Evolutionary conservation across 2,888 invertebrate genomes (phyloP), one percentile per base, ranked within the genome.

Genomic region (Teinopalpus imperialis): DNA sequence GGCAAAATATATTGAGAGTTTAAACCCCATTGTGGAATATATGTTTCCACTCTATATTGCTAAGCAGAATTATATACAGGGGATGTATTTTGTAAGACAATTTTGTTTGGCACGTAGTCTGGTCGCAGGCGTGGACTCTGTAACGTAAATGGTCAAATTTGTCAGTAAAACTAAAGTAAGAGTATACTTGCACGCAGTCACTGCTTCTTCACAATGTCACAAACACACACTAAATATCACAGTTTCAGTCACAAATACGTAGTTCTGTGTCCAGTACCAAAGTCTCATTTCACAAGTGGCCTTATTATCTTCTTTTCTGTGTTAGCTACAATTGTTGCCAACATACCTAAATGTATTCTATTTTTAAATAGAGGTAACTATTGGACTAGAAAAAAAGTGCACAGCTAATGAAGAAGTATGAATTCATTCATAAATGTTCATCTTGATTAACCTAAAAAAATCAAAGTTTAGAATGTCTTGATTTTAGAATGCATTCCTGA

Each of bases 61-160:
- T 24, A 26, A 32, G 34, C 0, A 35, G 20, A 18, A 10, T 14
- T 24, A 44, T 44, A 10, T 12, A 46, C 46, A 40, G 16, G 10
- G 40, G 23, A 23, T 34, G 40, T 40, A 43, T 32, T 47, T 40
- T 40, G 36, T 41, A 41, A 29, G 23, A 45, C 44, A 47, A 40
- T 51, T 56, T 57, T 52, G 54, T 78, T 82, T 81, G 81, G 77
- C 81, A 75, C 81, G 80, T 49, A 55, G 63, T 66, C 75, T 66
- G 63, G 65, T 66, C 53, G 66, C 77, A 50, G 72, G 64, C 70
- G 74, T 52, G 51, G 69, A 59, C 65, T 85, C 86, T 86, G 86
- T 69, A 86, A 86, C 59, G 71, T 70, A 86, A 83, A 86, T 83
- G 65, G 77, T 86, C 86, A 85, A 52, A 81, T 48, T 64, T 69